Conservation (phyloP, 2,797 vertebrate species). For the Thripadectes ignobilis region DNA sequence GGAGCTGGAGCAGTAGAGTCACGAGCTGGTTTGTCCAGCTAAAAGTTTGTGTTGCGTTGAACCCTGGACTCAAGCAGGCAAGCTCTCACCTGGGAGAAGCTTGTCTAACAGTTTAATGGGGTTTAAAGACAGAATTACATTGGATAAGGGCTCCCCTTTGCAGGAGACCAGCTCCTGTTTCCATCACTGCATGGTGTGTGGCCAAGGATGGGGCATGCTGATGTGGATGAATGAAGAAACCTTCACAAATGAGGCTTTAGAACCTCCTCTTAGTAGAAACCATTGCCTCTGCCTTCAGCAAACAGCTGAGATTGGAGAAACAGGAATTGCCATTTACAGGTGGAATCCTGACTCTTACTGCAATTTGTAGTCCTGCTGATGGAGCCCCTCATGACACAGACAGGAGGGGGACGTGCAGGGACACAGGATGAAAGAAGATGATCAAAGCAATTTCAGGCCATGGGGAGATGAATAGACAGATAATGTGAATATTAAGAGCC, state of each 20-base stretch:
- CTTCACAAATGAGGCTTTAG: neutral
- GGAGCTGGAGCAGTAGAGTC: neutral
- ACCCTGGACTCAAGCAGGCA: neutral
- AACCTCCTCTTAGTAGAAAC: neutral
- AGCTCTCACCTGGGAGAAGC: neutral
- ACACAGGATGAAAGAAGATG: neutral
- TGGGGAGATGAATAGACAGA: neutral
- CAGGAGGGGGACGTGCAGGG: neutral
- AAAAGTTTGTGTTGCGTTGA: neutral
- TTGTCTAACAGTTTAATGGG: neutral
- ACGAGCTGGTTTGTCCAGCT: neutral
- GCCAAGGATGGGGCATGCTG: rapidly evolving
- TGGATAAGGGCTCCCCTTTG: neutral
- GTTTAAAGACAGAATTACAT: neutral
- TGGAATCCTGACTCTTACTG: rapidly evolving
- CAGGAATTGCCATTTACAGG: neutral
- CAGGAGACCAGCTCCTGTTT: neutral
- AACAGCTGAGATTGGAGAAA: neutral
- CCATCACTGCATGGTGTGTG: rapidly evolving
- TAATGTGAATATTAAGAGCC: neutral
- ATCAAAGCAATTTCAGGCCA: neutral
- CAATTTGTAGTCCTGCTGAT: neutral
- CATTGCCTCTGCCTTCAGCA: neutral
- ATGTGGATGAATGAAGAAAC: neutral
- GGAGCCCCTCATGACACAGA: rapidly evolving